Evolutionary conservation across 2,888 invertebrate species (phyloP), one percentile per base, ranked within the genome.

Genomic region (Parthenolecanium corni): DNA sequence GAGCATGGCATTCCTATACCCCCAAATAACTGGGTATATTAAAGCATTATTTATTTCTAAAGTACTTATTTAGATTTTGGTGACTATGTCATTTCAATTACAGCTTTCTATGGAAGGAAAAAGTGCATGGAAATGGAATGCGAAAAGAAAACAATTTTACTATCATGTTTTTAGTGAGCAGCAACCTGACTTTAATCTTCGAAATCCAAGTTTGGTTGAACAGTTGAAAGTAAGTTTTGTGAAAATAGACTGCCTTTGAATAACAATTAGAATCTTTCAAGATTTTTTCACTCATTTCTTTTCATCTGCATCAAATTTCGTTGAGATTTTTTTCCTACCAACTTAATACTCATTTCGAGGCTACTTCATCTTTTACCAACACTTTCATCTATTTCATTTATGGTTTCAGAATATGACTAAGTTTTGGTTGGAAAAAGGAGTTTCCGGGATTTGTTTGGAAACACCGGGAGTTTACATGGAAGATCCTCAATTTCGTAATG

Each of bases 181-280:
- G 36, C 87, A 91, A 70, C 89, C 92, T 0, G 91, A 93, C 73
- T 76, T 93, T 2, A 91, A 93, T 73, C 44, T 40, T 14, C 21
- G 52, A 5, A 57, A 57, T 24, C 21, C 31, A 24, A 16, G 3
- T 42, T 14, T 57, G 2, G 24, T 24, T 1, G 12, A 46, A 16
- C 44, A 57, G 24, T 38, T 38, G 14, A 38, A 38, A 38, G 38
- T 38, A 38, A 38, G 14, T 38, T n/a, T n/a, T n/a, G n/a, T n/a
- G n/a, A n/a, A n/a, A n/a, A n/a, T n/a, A n/a, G n/a, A n/a, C n/a
- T n/a, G n/a, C n/a, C n/a, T 12, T 38, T 9, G 14, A 38, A 38
- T 38, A 38, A 14, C 9, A 11, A 38, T 38, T 38, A 38, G 38
- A 38, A 11, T 9, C 14, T n/a, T n/a, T n/a, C n/a, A n/a, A n/a